Evolutionary conservation across 2,888 invertebrate species (phyloP), one percentile per base, ranked within the genome.

Genomic region (Orthosia gracilis): DNA sequence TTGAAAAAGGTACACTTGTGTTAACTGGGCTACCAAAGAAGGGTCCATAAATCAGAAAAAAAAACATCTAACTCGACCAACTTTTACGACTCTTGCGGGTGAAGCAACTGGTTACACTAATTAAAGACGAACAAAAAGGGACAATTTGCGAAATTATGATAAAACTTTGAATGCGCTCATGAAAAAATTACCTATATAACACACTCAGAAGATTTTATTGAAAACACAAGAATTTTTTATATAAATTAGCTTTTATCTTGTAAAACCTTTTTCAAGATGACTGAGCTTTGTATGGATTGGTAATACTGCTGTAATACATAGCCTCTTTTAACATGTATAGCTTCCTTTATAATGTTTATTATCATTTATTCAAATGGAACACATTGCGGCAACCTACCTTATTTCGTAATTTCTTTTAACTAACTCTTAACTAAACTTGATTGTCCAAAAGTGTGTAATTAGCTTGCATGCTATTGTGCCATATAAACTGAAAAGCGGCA

Each of bases 81-180:
- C 40, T 78, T 67, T 67, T 63, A 72, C 52, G 52, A 78, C 47
- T 71, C 57, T 55, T 66, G 71, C 21, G 73, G 47, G n/a, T 23
- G 61, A 78, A 72, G 72, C 79, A 78, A 78, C 78, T 78, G 78
- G 78, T 78, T 58, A 78, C 73, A 78, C 54, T 72, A 58, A 78
- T 78, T 63, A 72, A 49, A 78, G 23, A 71, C 49, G 40, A 40
- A 67, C 40, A 49, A 47, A 72, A 31, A 17, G n/a, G 17, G 47
- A 58, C 66, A 26, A 49, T 63, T 54, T 15, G 49, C 52, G n/a
- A 66, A 62, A 54, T 64, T 47, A 47, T 75, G 57, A 31, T 74
- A 64, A 58, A 26, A 69, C 26, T 76, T 59, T 61, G 13, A 17
- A 63, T 54, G 49, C 18, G 18, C 21, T 18, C 13, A 52, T n/a